phyloP scores from a whole-genome alignment of 2,797 vertebrate genomes.

The Callimico goeldii region DNA sequence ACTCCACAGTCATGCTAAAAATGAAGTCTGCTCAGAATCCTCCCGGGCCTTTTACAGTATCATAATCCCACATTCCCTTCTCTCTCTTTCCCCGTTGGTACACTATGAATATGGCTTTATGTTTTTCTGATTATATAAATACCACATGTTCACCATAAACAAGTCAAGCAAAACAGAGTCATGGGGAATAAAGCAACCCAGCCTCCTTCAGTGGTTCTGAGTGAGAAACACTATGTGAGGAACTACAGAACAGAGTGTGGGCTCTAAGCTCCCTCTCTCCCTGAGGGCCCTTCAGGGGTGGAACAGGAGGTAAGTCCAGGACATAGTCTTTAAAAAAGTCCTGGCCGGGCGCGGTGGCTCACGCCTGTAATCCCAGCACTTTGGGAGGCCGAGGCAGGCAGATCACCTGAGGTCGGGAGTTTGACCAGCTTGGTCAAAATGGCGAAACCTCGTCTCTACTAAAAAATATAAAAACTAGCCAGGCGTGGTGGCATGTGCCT shows the following conservation, averaged over 20 bases:
- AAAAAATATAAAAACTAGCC: not conserved
- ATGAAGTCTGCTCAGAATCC: not conserved
- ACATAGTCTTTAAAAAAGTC: not conserved
- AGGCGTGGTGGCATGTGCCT: not conserved
- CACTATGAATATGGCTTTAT: conserved; percentile 34
- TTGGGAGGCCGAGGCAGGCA: no score
- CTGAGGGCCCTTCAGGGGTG: not conserved
- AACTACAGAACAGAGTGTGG: not conserved
- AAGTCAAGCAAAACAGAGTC: conserved; percentile 25
- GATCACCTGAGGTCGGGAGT: not conserved
- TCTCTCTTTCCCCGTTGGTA: not conserved
- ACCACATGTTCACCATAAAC: conserved; percentile 29
- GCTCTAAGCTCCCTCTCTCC: not conserved
- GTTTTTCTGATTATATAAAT: conserved; percentile 41
- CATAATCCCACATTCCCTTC: not conserved
- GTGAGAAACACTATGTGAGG: not conserved
- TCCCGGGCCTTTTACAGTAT: not conserved
- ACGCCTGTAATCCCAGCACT: no score
- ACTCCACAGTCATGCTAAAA: not conserved
- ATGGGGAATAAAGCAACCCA: conserved; percentile 47
- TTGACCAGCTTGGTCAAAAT: not conserved
- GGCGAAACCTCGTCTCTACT: not conserved
- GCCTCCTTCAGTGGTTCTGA: not conserved
- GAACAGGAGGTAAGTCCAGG: not conserved
- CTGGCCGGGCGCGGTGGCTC: not conserved